These are phyloP conservation scores for Leucopsar rothschildi DNA, from an alignment of 2,113 vertebrate species.

Conservation along the genomic window DNA sequence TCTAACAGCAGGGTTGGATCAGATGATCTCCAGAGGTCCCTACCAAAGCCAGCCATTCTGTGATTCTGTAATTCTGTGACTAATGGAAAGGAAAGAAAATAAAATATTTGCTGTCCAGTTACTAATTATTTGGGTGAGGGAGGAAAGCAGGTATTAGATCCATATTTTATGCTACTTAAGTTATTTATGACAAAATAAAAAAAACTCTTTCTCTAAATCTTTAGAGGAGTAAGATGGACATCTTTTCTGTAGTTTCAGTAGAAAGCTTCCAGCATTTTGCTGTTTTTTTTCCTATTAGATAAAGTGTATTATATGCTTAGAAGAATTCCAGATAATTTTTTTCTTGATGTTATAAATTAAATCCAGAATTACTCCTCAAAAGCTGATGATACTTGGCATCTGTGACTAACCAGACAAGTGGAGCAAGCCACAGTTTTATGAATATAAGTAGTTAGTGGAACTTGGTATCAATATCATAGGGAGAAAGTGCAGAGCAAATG, in stretches of 20 bases:
- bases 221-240: background rate
- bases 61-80: background rate
- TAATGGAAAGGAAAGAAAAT: background rate
- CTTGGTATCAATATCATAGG: background rate
- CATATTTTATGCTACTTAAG: background rate
- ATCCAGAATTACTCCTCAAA: background rate
- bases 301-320: background rate
- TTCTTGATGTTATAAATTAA: background rate
- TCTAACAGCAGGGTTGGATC: background rate
- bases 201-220: background rate
- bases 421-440: background rate
- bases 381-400: background rate
- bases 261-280: rapidly evolving
- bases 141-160: background rate
- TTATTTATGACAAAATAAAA: background rate
- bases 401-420: background rate
- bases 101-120: background rate
- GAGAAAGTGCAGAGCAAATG: background rate
- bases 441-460: background rate
- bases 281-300: background rate
- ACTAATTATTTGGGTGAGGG: background rate
- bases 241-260: background rate
- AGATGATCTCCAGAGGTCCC: background rate
- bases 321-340: background rate
- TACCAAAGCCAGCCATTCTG: background rate